Evolutionary conservation across 2,888 invertebrate genomes (phyloP).

Genomic region (Strigamia maritima): DNA sequence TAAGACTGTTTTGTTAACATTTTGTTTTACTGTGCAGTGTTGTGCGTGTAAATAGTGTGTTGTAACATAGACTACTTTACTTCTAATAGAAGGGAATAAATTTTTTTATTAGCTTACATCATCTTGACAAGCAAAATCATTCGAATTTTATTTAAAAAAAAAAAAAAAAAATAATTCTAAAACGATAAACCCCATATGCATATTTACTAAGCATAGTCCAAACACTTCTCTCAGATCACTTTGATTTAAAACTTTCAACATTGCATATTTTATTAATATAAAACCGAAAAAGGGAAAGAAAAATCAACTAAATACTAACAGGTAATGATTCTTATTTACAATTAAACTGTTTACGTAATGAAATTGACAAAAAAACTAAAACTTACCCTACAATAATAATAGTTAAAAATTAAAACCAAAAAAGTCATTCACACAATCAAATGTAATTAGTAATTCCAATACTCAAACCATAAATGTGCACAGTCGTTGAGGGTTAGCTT

Average conservation of each 20-base stretch:
- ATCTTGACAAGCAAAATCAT: neutral
- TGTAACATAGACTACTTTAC: neutral
- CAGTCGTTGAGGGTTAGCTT: neutral
- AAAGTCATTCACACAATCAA: too few species aligned
- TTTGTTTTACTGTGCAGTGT: neutral
- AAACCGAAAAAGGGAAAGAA: too few species aligned
- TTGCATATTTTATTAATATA: too few species aligned
- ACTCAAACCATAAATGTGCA: neutral
- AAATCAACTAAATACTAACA: too few species aligned
- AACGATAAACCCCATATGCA: too few species aligned
- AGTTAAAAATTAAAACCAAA: neutral
- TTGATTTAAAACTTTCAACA: too few species aligned
- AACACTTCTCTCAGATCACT: too few species aligned
- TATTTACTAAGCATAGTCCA: too few species aligned
- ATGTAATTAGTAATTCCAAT: too few species aligned
- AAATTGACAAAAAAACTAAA: too few species aligned
- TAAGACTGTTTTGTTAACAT: neutral
- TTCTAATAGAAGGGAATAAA: conserved; percentile 17
- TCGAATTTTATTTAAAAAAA: neutral
- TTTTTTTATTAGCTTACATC: conserved; percentile 20
- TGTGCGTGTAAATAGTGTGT: conserved; percentile 12
- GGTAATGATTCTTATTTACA: too few species aligned
- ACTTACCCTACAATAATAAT: neutral
- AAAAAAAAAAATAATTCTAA: neutral
- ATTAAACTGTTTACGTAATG: too few species aligned